These are phyloP conservation scores for Terrapene triunguis DNA, from an alignment of 2,113 vertebrate genomes.

Conservation along the genomic window DNA sequence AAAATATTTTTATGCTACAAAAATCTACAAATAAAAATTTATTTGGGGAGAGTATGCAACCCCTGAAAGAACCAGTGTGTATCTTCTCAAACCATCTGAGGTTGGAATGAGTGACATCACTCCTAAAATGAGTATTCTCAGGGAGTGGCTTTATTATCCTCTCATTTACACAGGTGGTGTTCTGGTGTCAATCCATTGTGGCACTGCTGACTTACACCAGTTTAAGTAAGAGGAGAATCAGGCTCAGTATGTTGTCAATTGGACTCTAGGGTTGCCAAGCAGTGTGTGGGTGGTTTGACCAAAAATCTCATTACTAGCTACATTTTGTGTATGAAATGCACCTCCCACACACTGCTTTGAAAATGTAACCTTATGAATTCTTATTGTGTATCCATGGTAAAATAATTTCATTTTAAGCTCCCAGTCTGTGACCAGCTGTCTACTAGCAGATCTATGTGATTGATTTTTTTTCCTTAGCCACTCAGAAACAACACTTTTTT, in stretches of 20 bases:
- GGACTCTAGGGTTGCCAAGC: neutral
- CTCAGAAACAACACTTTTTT: neutral
- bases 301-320: neutral
- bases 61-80: neutral
- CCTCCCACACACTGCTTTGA: neutral
- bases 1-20: too few relatives aligned
- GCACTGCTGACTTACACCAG: neutral
- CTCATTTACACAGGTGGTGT: neutral
- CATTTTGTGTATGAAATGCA: neutral
- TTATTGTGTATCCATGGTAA: neutral
- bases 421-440: neutral
- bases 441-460: neutral
- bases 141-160: neutral
- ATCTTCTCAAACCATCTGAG: rapidly evolving
- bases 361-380: neutral
- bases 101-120: neutral
- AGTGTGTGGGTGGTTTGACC: neutral
- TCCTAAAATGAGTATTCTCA: neutral
- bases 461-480: neutral
- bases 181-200: neutral
- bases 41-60: neutral
- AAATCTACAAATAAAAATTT: neutral
- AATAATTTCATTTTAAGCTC: neutral
- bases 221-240: neutral
- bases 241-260: neutral